A percentile compares a stretch with the other conserved stretches of the same genome.
Evolutionary conservation across 2,113 vertebrate species (phyloP).

Genomic region (Megalops atlanticus): DNA sequence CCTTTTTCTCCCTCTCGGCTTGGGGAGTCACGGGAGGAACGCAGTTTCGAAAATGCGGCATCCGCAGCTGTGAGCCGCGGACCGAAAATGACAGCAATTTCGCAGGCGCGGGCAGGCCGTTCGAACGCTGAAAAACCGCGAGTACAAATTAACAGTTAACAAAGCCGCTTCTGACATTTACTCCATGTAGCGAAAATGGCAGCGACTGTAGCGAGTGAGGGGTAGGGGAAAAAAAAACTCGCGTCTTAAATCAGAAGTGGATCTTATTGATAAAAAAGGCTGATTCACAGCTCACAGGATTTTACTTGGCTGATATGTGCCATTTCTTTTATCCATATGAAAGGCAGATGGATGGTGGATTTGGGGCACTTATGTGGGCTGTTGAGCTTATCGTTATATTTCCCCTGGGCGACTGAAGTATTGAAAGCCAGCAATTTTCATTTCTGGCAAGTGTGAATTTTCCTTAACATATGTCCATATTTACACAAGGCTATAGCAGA

Average conservation of each 20-base stretch:
- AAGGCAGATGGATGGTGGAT: conserved; percentile 38
- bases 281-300: background rate
- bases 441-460: conserved; percentile 45
- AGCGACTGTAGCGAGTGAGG: conserved; percentile 39
- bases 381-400: conserved; percentile 42
- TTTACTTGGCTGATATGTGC: background rate
- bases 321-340: conserved; percentile 26
- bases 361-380: conserved; percentile 39
- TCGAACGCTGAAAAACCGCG: background rate
- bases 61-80: background rate
- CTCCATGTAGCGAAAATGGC: conserved; percentile 25
- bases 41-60: background rate
- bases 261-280: background rate
- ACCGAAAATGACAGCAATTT: background rate
- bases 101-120: background rate
- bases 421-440: conserved; percentile 50
- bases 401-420: conserved; percentile 45
- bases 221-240: conserved; percentile 44
- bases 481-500: conserved; percentile 50
- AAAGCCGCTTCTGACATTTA: conserved; percentile 23
- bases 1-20: background rate
- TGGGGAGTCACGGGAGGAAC: conserved; percentile 29
- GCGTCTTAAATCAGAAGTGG: conserved; percentile 17
- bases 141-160: background rate
- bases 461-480: conserved; percentile 52